These are phyloP conservation scores for Drosophila aldrichi DNA, from an alignment of 2,888 invertebrate genomes.

Conservation along the genomic window DNA sequence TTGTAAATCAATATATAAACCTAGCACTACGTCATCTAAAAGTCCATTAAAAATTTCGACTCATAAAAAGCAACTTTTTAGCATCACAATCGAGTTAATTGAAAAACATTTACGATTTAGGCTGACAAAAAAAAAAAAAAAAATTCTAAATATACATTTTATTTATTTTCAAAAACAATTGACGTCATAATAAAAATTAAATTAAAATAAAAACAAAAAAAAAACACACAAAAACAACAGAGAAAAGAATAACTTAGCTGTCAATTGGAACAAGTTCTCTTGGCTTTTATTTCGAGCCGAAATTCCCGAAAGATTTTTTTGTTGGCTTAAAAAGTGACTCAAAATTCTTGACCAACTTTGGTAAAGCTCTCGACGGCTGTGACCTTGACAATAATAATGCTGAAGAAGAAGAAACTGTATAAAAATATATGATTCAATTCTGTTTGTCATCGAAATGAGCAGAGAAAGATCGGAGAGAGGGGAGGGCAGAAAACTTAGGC, in stretches of 20 bases:
- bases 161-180: not conserved
- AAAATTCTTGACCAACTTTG: conserved; percentile 25
- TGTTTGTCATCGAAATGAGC: conserved; percentile 25
- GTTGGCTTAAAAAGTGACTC: conserved; percentile 21
- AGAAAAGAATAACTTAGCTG: not conserved
- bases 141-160: not conserved
- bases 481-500: not conserved
- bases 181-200: conserved; percentile 7
- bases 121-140: too few species aligned
- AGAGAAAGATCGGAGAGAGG: not conserved
- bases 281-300: conserved; percentile 1
- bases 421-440: conserved; percentile 14
- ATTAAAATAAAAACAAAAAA: not conserved
- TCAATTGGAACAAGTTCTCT: conserved; percentile 6
- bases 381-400: conserved; percentile 27
- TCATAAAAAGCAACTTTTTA: not conserved
- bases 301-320: conserved; percentile 7
- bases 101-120: conserved; percentile 1
- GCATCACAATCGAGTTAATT: not conserved
- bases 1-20: too few species aligned
- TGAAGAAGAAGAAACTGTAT: not conserved
- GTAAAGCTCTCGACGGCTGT: conserved; percentile 2
- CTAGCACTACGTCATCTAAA: not conserved
- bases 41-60: not conserved
- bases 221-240: not conserved